Conservation (phyloP, 2,797 vertebrate genomes). For the Paratrypauchen microcephalus region DNA sequence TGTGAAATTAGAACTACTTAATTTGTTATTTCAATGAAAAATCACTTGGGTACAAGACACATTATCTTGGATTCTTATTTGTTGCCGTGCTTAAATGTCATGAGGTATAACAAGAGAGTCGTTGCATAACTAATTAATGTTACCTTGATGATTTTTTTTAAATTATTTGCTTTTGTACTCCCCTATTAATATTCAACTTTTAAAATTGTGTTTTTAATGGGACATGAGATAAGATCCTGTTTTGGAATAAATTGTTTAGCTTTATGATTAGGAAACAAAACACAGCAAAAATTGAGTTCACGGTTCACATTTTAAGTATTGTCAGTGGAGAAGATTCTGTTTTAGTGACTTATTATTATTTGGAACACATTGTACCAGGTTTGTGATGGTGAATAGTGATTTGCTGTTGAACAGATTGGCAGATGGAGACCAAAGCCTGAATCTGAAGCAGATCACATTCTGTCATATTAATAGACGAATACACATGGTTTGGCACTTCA, state of each 20-base stretch:
- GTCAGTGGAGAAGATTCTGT: not conserved
- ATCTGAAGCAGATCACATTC: constrained; percentile 25
- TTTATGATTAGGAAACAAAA: not conserved
- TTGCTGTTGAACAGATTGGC: constrained; percentile 12
- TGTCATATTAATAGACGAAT: constrained; percentile 20
- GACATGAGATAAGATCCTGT: not conserved
- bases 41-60: no score
- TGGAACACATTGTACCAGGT: constrained; percentile 6
- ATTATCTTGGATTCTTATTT: no score
- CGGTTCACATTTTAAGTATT: not conserved
- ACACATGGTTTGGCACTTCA: constrained; percentile 2
- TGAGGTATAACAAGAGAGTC: no score
- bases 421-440: constrained; percentile 34
- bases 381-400: constrained; percentile 14
- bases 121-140: no score
- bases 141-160: not conserved
- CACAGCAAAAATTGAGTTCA: not conserved
- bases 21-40: no score
- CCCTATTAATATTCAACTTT: not conserved
- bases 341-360: constrained; percentile 6
- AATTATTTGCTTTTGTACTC: constrained; percentile 1
- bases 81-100: no score
- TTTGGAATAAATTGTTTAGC: not conserved
- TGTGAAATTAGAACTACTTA: no score
- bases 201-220: not conserved